These are phyloP conservation scores for Stenchaetothrips biformis DNA, from an alignment of 2,888 invertebrate genomes.

Conservation along the genomic window DNA sequence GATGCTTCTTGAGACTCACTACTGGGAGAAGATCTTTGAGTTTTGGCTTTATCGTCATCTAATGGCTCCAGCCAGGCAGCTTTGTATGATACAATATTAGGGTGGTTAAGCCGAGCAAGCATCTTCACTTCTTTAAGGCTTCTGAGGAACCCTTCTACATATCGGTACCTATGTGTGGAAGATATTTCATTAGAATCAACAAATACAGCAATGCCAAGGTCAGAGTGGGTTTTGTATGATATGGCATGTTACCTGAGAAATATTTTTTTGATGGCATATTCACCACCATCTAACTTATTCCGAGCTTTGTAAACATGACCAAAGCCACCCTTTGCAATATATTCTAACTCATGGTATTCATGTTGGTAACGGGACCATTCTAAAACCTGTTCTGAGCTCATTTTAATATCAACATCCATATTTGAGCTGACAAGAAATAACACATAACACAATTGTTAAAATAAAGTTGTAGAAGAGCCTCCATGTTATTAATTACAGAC, in stretches of 20 bases:
- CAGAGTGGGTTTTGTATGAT: background rate
- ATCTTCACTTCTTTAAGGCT: constrained; percentile 75
- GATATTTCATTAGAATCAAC: background rate
- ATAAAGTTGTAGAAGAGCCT: background rate
- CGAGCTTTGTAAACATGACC: constrained; percentile 70
- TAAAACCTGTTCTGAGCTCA: constrained; percentile 29
- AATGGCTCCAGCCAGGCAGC: constrained; percentile 74
- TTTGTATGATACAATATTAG: constrained; percentile 77
- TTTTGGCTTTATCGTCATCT: constrained; percentile 28
- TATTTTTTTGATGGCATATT: constrained; percentile 76
- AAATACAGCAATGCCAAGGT: background rate
- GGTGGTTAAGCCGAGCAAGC: constrained; percentile 70
- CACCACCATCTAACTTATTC: constrained; percentile 67
- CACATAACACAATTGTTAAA: background rate
- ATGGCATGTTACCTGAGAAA: constrained; percentile 42
- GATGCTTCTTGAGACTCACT: background rate
- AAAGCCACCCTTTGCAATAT: constrained; percentile 70
- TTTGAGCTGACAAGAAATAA: background rate
- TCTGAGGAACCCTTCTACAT: constrained; percentile 58
- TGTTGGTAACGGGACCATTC: constrained; percentile 53
- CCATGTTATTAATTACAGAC: background rate
- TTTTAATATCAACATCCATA: constrained; percentile 27
- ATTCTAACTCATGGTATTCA: constrained; percentile 65
- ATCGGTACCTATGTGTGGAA: constrained; percentile 52
- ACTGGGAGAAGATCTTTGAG: background rate